Base-by-base conservation (phyloP, 2,888 invertebrate genomes). In the Ecliptopera silaceata region DNA sequence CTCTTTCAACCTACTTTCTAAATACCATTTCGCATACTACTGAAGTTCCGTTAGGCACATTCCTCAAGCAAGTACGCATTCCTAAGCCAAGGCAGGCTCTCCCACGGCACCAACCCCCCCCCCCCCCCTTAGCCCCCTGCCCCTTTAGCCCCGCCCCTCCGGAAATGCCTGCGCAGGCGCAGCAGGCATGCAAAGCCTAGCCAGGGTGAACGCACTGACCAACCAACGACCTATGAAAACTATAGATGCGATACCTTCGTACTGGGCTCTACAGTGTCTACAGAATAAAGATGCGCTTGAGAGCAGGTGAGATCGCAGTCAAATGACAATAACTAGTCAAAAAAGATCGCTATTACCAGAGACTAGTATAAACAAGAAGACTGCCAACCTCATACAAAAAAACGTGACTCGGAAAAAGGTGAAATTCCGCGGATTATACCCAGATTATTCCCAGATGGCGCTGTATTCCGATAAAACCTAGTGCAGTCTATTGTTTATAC, bases 111-210 rank as follows among this genome's bases (percentile, higher is more conserved):
- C 53, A 49, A 26, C 29, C 10, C 49, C 32, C 45, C 44, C 0
- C 22, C 22, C 22, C 22, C 22, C 63, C 62, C 53, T 57, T 61
- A 45, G 45, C 61, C 67, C 64, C 67, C 26, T n/a, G 31, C 34
- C 47, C 63, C 62, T 51, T 56, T 60, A 46, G 48, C 61, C 66
- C 64, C 67, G 64, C 68, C 66, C 70, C 77, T 75, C 76, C 81
- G 82, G 84, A 84, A 84, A 80, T 80, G 74, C 77, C 80, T 73
- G 81, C 85, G 84, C 84, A 59, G 61, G 84, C 86, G 86, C 84
- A 79, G 49, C 70, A 63, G 61, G 70, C 80, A 84, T 80, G 83
- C 83, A 81, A 80, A 82, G 79, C 82, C 78, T 79, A 76, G 60
- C 70, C 55, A 51, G 72, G 58, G 58, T 59, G 58, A 59, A 59